Evolutionary conservation across 2,113 vertebrate genomes (phyloP).

Genomic region (Eulacestoma nigropectus): DNA sequence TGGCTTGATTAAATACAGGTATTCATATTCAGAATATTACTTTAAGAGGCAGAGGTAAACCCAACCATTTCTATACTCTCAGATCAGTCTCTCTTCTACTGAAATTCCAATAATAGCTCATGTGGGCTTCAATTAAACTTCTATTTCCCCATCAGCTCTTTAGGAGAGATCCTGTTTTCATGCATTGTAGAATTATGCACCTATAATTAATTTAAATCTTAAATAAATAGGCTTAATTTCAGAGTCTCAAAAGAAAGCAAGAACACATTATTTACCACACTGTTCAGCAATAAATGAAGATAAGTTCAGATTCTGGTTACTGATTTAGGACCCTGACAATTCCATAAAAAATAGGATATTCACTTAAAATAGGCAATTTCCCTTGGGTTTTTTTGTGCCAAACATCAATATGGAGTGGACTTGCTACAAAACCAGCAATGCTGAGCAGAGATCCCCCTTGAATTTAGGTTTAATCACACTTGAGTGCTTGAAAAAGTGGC

Average conservation of each 20-base stretch:
- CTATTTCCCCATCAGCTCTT: not conserved
- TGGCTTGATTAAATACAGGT: constrained; percentile 36
- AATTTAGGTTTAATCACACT: not conserved
- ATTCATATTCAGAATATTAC: constrained; percentile 61
- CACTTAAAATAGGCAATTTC: not conserved
- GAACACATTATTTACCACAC: not conserved
- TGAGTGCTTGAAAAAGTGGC: not conserved
- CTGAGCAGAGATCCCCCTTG: not conserved
- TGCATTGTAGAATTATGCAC: not conserved
- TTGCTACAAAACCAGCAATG: not conserved
- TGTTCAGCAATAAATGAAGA: not conserved
- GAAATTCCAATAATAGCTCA: not conserved
- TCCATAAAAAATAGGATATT: not conserved
- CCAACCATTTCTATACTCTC: not conserved
- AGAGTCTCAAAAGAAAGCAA: not conserved
- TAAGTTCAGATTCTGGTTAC: not conserved
- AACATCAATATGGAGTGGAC: not conserved
- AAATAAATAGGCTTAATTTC: constrained; percentile 28
- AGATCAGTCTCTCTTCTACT: constrained; percentile 1
- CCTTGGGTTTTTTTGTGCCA: not conserved
- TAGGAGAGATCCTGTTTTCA: constrained; percentile 3
- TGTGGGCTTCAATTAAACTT: not conserved
- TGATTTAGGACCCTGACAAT: not conserved
- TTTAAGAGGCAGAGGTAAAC: not conserved
- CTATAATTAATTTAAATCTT: constrained; percentile 1